Conservation (phyloP, 2,113 vertebrate species). For the Eubucco bourcierii region DNA sequence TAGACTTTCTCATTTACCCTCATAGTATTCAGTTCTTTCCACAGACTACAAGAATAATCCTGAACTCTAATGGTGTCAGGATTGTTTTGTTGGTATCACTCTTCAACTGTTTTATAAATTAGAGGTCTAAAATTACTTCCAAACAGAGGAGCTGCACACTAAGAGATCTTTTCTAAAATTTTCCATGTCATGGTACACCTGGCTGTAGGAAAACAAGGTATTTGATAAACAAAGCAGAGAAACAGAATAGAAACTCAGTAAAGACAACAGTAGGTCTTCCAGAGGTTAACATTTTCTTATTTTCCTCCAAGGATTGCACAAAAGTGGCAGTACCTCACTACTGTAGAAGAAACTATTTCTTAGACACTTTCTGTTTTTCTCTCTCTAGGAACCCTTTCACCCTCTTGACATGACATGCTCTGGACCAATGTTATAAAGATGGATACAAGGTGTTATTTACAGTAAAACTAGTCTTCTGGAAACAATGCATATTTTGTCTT, state of each 20-base stretch:
- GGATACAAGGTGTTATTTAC: neutral
- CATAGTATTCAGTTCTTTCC: neutral
- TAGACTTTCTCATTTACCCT: neutral
- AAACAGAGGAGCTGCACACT: rapidly evolving
- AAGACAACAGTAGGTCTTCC: neutral
- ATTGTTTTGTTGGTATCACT: neutral
- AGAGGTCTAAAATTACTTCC: neutral
- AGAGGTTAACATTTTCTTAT: neutral
- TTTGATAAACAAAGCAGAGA: neutral
- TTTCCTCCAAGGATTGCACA: neutral
- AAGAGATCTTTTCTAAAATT: neutral
- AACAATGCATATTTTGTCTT: constrained; percentile 38
- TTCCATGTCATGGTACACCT: neutral
- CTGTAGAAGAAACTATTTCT: neutral
- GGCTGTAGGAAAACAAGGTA: neutral
- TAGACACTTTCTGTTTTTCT: neutral
- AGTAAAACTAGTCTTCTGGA: constrained; percentile 12
- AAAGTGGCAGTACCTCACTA: neutral
- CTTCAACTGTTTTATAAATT: neutral
- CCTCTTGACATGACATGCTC: rapidly evolving
- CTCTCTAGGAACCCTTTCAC: neutral
- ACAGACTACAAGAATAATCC: too few species aligned
- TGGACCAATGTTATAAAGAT: neutral
- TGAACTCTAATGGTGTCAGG: too few species aligned
- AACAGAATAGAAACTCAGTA: neutral